A percentile compares a stretch with the other conserved stretches of the same genome.
phyloP scores from a whole-genome alignment of 1,140 invertebrate species.

The Drosophila pseudoananassae region DNA sequence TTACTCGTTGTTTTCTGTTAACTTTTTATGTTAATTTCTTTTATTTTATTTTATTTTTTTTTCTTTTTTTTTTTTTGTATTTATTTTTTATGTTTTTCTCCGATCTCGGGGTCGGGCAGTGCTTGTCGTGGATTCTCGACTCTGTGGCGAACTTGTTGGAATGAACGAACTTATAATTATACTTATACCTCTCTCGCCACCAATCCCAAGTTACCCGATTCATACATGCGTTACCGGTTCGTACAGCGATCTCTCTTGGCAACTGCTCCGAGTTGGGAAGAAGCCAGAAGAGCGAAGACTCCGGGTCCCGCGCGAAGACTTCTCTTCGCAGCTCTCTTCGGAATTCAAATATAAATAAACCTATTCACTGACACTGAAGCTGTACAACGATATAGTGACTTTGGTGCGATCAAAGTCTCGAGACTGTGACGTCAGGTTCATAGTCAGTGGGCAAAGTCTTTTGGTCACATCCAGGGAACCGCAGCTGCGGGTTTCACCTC shows the following conservation, averaged over 20 bases:
- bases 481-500: constrained; percentile 14
- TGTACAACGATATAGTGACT: neutral
- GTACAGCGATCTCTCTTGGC: constrained; percentile 19
- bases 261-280: constrained; percentile 4
- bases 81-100: constrained; percentile 28
- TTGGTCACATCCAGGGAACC: neutral
- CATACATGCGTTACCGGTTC: neutral
- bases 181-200: neutral
- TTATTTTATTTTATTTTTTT: constrained; percentile 1
- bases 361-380: neutral
- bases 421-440: constrained; percentile 22
- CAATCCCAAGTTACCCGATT: neutral
- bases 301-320: neutral
- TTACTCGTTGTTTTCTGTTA: constrained; percentile 26
- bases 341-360: neutral
- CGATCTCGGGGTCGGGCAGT: constrained; percentile 27
- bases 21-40: constrained; percentile 11
- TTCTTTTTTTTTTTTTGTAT: constrained; percentile 5
- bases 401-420: constrained; percentile 13
- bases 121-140: constrained; percentile 33
- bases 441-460: constrained; percentile 22
- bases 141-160: constrained; percentile 24
- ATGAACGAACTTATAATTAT: neutral
- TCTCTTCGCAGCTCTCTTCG: constrained; percentile 32
- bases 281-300: neutral